Evolutionary conservation across 2,113 vertebrate species (phyloP), one percentile per base, ranked within the genome.

Genomic region (Acinonyx jubatus): DNA sequence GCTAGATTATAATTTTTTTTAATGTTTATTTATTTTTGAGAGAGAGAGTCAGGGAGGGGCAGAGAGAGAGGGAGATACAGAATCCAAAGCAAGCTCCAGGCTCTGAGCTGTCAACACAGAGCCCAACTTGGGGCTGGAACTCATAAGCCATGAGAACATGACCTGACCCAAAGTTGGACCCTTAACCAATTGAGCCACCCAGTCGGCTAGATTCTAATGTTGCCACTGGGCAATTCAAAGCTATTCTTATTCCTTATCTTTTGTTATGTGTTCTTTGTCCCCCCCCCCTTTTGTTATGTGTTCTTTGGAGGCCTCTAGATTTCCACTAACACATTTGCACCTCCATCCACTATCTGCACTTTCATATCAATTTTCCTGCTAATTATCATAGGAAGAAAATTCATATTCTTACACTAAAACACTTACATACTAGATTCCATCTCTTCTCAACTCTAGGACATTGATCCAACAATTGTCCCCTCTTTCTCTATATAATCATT

Each of bases 381-480:
- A 86, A 74, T 55, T 90, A 89, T 63, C 48, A 61, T 15, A 38
- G 68, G 68, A 63, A 92, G 25, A 82, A 91, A 94, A 84, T 95
- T 48, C 48, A n/a, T 74, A 55, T 5, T 57, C 33, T 87, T 90
- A 65, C 11, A 52, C 23, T 83, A 69, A 86, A 93, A 55, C 73
- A 55, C 36, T 84, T 83, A 9, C 48, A 19, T 25, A 14, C n/a
- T 82, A 38, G 19, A 82, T 65, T 84, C 48, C 33, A 76, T 68
- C 61, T 95, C 48, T 21, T 92, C 38, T 88, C 83, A 86, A 63
- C 66, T 91, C 52, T 74, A 89, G 31, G 63, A 57, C 13, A 13
- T 80, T 89, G 55, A n/a, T 91, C 38, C 74, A 81, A 82, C 10
- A 95, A 52, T 69, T 65, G 25, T 65, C 18, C 45, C 6, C 0